Base-by-base conservation (phyloP, 2,113 vertebrate genomes). In the Anser brachyrhynchus region DNA sequence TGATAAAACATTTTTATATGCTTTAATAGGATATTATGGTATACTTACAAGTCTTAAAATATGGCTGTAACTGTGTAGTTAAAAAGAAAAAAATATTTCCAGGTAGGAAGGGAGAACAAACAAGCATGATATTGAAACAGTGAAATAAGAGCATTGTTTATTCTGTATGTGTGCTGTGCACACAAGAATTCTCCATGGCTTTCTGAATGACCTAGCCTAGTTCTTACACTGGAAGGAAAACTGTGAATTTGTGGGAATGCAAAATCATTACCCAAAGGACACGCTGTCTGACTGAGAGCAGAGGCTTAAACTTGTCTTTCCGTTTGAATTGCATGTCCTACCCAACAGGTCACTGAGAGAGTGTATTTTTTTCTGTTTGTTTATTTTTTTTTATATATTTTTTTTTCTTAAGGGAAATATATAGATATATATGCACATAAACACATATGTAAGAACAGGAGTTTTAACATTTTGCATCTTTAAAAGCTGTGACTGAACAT, bases 351-450 rank as follows among this genome's bases (percentile, higher is more conserved):
- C n/a, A 58, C 14, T 0, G 6, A 43, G 2, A 26, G 3, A 7
- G 67, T 39, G 4, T 17, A 20, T 18, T 29, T 31, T 43, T 19
- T 28, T 26, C 19, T 49, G 9, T 21, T 49, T 46, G 9, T 46
- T 46, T 46, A 10, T 49, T 49, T 49, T 22, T 21, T 21, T 10
- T 39, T 39, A 39, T 39, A 39, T 39, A 10, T 39, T 21, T 22
- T 21, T 49, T 49, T 21, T 49, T 49, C 10, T 35, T 67, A 25
- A 74, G 6, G 2, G 9, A 89, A 76, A 58, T 10, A 29, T 0
- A 6, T 11, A 23, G 1, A 21, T 3, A 21, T 18, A 18, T 10
- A 26, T 6, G 29, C 19, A 28, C 7, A n/a, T 15, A 9, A 10
- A 69, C n/a, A 5, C 12, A 61, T 2, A 11, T 29, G 23, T 13